Evolutionary conservation across 2,888 invertebrate genomes (phyloP).

Genomic region (Amblyteles armatorius): DNA sequence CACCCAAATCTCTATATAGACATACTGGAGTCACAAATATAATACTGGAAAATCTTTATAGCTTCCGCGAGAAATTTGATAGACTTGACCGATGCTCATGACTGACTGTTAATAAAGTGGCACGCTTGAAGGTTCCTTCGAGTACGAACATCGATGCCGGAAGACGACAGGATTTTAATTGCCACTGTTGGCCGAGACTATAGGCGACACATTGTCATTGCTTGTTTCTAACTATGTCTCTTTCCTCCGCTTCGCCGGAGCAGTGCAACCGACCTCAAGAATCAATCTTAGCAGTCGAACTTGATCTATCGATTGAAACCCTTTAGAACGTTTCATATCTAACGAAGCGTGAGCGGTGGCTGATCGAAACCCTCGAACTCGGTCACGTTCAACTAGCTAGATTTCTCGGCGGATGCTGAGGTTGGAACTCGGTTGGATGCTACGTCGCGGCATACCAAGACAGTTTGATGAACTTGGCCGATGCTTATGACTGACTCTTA

Average conservation of each 20-base stretch:
- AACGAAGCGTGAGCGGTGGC: not conserved
- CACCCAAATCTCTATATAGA: conserved; percentile 72
- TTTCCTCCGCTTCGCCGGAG: no score
- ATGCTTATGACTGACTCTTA: no score
- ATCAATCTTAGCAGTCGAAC: not conserved
- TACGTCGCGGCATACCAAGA: conserved; percentile 70
- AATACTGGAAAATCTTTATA: not conserved
- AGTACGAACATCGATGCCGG: not conserved
- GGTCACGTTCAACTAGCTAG: not conserved
- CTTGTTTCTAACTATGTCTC: no score
- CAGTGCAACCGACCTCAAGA: no score
- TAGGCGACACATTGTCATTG: no score
- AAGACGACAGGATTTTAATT: not conserved
- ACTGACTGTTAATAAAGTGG: not conserved
- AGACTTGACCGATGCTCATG: no score
- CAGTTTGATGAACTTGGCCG: no score
- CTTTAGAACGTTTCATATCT: not conserved
- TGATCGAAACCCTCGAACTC: conserved; percentile 6
- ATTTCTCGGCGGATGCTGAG: conserved; percentile 21
- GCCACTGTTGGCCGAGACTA: not conserved
- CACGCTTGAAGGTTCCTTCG: not conserved
- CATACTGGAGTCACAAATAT: conserved; percentile 55
- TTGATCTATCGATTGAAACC: not conserved
- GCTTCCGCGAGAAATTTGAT: not conserved
- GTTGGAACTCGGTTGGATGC: conserved; percentile 44